Base-by-base conservation (phyloP, 2,888 invertebrate genomes). In the Heliothis peltigera region DNA sequence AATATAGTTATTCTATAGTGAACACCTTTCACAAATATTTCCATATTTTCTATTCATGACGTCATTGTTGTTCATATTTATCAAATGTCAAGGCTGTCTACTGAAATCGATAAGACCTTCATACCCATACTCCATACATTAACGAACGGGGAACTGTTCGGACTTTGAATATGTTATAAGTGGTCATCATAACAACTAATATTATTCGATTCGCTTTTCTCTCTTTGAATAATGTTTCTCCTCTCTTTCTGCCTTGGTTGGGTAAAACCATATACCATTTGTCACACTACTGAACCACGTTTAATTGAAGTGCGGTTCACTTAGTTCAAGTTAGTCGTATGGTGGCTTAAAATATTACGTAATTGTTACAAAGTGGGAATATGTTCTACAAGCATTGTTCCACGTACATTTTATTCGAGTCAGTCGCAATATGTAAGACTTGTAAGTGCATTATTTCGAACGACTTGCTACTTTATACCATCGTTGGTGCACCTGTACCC, bases 361-460 rank as follows among this genome's bases (percentile, higher is more conserved):
- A 32, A 32, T 32, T 32, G 10, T 32, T 12, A 32, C 32, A 32
- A 32, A 12, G 10, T 32, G 12, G 12, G 32, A 10, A 32, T 12
- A 54, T 51, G 17, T 25, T 48, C 21, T 21, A 35, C 53, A 42
- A 18, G 28, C 55, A 61, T 61, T 47, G 49, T 67, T 22, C 51
- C 71, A 71, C 71, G 71, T 71, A 62, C 62, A 43, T 71, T 71
- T 71, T 67, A 67, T 62, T 67, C 43, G 18, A 67, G 32, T 39
- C 42, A n/a, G 42, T 62, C 19, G 39, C 52, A 53, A 59, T 39
- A 60, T 49, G 52, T 71, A 71, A 67, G 60, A 39, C 46, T 39
- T 47, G 39, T 71, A 59, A 67, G 61, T 68, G 61, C 64, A 75
- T 75, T 75, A 66, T 70, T 70, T 68, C 63, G 64, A 55, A 52